Percentiles rank a stretch among this genome's conserved stretches.
Conservation (phyloP, 2,888 invertebrate species). For the Folsomia manolachei region DNA sequence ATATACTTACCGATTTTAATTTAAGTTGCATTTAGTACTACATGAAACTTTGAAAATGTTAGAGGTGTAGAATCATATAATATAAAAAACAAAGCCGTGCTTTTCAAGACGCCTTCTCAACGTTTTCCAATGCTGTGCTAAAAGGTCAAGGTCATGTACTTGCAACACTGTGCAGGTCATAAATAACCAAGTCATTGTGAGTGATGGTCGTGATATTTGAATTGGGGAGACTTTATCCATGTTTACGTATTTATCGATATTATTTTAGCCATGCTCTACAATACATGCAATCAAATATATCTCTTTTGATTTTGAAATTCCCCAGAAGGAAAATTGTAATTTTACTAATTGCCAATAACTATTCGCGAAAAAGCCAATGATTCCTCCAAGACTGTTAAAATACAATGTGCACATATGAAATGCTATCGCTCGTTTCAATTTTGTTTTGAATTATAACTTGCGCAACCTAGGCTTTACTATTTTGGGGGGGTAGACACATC, state of each 20-base stretch:
- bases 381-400: constrained; percentile 19
- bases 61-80: background rate
- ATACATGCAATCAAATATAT: background rate
- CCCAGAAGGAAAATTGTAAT: no score
- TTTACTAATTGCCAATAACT: background rate
- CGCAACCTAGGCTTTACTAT: no score
- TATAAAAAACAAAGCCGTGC: background rate
- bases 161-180: background rate
- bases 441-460: no score
- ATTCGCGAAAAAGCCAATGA: constrained; percentile 1
- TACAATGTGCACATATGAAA: no score
- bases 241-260: constrained; percentile 8
- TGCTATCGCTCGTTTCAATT: no score
- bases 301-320: background rate
- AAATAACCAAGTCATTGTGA: background rate
- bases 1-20: background rate
- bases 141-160: background rate
- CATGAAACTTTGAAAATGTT: background rate
- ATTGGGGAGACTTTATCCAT: background rate
- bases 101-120: background rate
- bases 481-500: no score
- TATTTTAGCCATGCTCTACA: background rate
- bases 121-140: background rate
- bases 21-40: background rate
- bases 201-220: background rate